Evolutionary conservation across 2,888 invertebrate genomes (phyloP).

Genomic region (Pherbina coryleti): DNA sequence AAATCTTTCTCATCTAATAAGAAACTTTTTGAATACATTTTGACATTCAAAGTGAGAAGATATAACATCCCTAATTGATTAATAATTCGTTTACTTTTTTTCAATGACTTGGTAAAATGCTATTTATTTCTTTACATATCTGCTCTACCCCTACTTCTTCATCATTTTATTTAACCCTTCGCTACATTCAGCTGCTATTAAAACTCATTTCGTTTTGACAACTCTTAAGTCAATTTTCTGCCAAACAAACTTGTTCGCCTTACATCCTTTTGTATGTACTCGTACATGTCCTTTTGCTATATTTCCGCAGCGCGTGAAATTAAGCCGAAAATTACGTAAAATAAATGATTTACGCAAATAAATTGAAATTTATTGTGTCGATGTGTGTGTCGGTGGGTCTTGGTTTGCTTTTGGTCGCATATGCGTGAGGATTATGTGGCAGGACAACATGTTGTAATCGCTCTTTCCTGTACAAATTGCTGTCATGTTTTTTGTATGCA

Average conservation of each 20-base stretch:
- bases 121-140: background rate
- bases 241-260: background rate
- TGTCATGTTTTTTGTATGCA: background rate
- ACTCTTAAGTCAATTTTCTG: background rate
- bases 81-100: too few species aligned
- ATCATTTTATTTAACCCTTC: background rate
- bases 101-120: too few species aligned
- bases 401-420: conserved; percentile 25
- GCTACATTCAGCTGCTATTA: background rate
- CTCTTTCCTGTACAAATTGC: background rate
- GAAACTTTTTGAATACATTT: too few species aligned
- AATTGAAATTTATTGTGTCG: conserved; percentile 64
- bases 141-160: background rate
- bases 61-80: too few species aligned
- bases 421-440: conserved; percentile 29
- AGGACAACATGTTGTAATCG: conserved; percentile 27
- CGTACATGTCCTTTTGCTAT: background rate
- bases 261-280: background rate
- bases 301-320: conserved; percentile 9
- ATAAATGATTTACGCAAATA: conserved; percentile 69
- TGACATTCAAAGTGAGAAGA: too few species aligned
- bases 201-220: background rate
- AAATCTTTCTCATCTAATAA: too few species aligned
- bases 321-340: conserved; percentile 61
- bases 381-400: background rate